phyloP scores from a whole-genome alignment of 2,113 vertebrate species.

The Trochalopteron elliotii region DNA sequence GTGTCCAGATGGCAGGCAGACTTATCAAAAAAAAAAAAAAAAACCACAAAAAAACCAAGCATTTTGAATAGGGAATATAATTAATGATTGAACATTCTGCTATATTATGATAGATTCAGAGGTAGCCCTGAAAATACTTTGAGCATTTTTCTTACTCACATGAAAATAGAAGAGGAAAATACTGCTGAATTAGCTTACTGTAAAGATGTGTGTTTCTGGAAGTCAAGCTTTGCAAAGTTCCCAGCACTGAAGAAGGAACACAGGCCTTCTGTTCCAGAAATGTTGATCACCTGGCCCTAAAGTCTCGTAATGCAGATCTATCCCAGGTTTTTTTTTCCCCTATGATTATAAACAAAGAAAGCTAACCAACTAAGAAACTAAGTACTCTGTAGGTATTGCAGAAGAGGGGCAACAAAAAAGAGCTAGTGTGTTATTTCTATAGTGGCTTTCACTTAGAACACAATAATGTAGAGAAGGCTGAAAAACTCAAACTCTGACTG shows the following conservation, averaged over 20 bases:
- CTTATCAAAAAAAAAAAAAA: not conserved
- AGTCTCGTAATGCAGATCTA: not conserved
- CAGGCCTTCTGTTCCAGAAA: not conserved
- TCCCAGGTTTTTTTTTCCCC: not conserved
- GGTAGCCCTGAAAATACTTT: not conserved
- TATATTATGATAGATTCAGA: not conserved
- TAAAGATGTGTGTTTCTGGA: not conserved
- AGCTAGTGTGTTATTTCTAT: not conserved
- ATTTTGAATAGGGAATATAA: not conserved
- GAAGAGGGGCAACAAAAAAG: not conserved
- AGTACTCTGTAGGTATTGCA: not conserved
- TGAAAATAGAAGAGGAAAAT: not conserved
- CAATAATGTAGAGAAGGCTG: not conserved
- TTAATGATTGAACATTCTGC: not conserved
- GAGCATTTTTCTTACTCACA: not conserved
- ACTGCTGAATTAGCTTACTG: not conserved
- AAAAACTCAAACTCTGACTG: not conserved
- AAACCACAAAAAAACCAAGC: not conserved
- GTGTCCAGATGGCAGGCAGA: not conserved
- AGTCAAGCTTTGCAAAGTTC: not conserved
- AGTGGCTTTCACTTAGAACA: not conserved
- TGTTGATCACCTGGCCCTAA: not conserved
- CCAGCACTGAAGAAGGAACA: not conserved
- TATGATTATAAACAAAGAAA: not conserved
- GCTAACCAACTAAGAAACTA: not conserved